Evolutionary conservation across 1,140 invertebrate species (phyloP), one percentile per base, ranked within the genome.

Genomic region (Fopius arisanus): DNA sequence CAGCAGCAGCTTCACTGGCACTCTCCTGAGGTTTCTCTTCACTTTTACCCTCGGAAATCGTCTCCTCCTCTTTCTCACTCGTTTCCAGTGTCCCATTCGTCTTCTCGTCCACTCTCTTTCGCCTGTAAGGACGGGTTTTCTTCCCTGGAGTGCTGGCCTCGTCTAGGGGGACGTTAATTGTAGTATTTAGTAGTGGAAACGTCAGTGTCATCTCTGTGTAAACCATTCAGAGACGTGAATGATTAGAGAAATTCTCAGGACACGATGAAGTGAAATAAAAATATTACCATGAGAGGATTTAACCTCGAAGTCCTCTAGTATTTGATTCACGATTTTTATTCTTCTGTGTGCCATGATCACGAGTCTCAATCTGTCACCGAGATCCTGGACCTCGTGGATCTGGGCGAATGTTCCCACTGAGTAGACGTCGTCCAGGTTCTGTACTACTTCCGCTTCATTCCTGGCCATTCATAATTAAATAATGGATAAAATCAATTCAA

Each of bases 341-440:
- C 97, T 91, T 73, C 97, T 89, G 85, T 99, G 96, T 0, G 96
- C 96, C 92, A 97, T 96, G 4, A 99, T 94, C 69, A 99, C 96
- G 79, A 99, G 91, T 70, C 96, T 90, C 63, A 99, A 83, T 84
- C 94, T 94, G 84, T 97, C 95, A 16, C 97, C 97, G 79, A 98
- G 89, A 86, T 99, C 97, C 85, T 98, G 96, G 84, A 99, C 92
- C 88, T 99, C 98, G 81, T 97, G 95, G 80, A 99, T 99, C 88
- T 99, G 96, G 29, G 96, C 98, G 90, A 99, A 99, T 9, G 97
- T 96, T 31, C 98, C 98, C 23, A 99, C 90, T 48, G 91, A 86
- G 86, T 99, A 96, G 26, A 99, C 89, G 71, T 99, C 97, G 83
- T 94, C 90, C 31, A 99, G 80, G 78, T 90, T 94, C 51, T 93